Conservation (phyloP, 2,113 vertebrate genomes). For the Leptodactylus fuscus region DNA sequence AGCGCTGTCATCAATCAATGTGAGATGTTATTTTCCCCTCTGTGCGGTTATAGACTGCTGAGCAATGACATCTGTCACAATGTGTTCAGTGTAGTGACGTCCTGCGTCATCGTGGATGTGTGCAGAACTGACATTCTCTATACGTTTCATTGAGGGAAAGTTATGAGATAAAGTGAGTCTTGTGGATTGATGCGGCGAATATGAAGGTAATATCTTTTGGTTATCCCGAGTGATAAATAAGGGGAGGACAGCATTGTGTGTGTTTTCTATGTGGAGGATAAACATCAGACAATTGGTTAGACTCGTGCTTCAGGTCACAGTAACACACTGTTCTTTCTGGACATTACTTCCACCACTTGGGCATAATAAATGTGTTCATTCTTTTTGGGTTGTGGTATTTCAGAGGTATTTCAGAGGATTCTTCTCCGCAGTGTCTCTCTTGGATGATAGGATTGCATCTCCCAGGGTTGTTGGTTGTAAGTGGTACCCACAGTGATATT, state of each 20-base stretch:
- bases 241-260: background rate
- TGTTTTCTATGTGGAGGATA: background rate
- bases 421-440: too few relatives aligned
- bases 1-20: slow-evolving; percentile 12
- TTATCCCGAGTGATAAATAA: background rate
- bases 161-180: background rate
- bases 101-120: background rate
- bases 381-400: too few relatives aligned
- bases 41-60: background rate
- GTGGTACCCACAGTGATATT: too few relatives aligned
- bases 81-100: slow-evolving; percentile 4
- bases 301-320: background rate
- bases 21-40: background rate
- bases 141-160: background rate
- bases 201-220: background rate
- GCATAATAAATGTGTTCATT: too few relatives aligned
- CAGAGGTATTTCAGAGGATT: too few relatives aligned
- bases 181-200: background rate
- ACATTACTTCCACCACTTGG: too few relatives aligned
- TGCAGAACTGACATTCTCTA: background rate
- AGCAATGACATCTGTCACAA: slow-evolving; percentile 29
- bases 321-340: background rate
- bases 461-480: too few relatives aligned
- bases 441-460: too few relatives aligned
- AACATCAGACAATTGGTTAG: background rate